A percentile compares a stretch with the other conserved stretches of the same genome.
Conservation (phyloP, 2,797 vertebrate species). For the Erethizon dorsatum region DNA sequence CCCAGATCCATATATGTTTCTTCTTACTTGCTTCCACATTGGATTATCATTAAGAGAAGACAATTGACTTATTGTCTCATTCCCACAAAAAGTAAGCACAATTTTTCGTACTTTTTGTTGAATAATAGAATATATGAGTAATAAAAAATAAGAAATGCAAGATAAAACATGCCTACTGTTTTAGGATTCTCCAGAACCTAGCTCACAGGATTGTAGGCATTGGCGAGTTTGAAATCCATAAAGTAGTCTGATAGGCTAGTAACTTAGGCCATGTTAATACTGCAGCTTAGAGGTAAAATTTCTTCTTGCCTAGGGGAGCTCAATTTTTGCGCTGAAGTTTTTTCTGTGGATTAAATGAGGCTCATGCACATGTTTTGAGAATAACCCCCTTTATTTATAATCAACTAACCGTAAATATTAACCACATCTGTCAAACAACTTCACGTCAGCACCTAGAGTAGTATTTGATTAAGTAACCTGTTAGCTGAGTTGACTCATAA, state of each 20-base stretch:
- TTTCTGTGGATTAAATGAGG: not conserved
- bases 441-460: not conserved
- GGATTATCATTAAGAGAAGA: not conserved
- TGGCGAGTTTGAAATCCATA: not conserved
- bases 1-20: not conserved
- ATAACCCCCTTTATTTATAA: not conserved
- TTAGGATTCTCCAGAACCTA: not conserved
- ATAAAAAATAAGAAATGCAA: not conserved
- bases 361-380: not conserved
- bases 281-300: not conserved
- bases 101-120: not conserved
- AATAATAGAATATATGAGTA: not conserved
- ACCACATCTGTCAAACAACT: not conserved
- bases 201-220: too few relatives aligned
- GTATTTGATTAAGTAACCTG: not conserved
- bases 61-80: not conserved
- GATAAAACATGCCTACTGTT: not conserved
- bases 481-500: not conserved
- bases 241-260: not conserved
- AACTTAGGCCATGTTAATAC: not conserved
- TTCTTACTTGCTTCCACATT: not conserved
- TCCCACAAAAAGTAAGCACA: not conserved
- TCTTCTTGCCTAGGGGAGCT: not conserved
- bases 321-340: not conserved
- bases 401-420: not conserved